A percentile compares a stretch with the other conserved stretches of the same genome.
phyloP scores from a whole-genome alignment of 2,888 invertebrate species.

The Orchesella flavescens region DNA sequence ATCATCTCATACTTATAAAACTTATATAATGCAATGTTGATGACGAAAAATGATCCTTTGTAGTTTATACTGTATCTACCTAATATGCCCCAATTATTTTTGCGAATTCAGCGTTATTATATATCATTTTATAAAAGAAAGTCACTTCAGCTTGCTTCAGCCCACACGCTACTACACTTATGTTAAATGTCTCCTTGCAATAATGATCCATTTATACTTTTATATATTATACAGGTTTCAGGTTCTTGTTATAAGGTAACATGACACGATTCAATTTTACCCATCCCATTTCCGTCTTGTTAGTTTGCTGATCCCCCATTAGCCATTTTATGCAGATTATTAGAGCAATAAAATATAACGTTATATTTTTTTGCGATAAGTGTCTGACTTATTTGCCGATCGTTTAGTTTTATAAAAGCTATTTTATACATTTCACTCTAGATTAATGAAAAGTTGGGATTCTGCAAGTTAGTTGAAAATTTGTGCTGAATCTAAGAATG shows the following conservation, averaged over 20 bases:
- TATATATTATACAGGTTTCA: no score
- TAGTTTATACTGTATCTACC: constrained; percentile 26
- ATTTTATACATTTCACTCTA: no score
- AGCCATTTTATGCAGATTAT: constrained; percentile 49
- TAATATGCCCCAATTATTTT: constrained; percentile 45
- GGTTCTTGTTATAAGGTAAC: no score
- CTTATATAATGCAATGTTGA: not conserved
- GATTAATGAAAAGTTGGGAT: no score
- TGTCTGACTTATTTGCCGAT: constrained; percentile 1
- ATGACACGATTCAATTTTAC: not conserved
- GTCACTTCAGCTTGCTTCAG: no score
- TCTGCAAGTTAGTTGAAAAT: no score
- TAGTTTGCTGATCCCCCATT: constrained; percentile 64
- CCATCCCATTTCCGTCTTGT: constrained; percentile 28
- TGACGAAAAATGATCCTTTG: not conserved
- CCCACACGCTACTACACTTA: not conserved
- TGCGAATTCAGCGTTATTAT: constrained; percentile 19
- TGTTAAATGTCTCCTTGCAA: constrained; percentile 7
- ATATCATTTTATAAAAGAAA: not conserved
- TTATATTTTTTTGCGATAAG: not conserved
- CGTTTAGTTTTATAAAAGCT: no score
- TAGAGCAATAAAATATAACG: not conserved
- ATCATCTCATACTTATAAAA: constrained; percentile 29
- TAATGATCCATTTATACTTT: constrained; percentile 12
- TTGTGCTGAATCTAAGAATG: constrained; percentile 1